Conservation (phyloP, 2,113 vertebrate genomes). For the Lophura nycthemera region DNA sequence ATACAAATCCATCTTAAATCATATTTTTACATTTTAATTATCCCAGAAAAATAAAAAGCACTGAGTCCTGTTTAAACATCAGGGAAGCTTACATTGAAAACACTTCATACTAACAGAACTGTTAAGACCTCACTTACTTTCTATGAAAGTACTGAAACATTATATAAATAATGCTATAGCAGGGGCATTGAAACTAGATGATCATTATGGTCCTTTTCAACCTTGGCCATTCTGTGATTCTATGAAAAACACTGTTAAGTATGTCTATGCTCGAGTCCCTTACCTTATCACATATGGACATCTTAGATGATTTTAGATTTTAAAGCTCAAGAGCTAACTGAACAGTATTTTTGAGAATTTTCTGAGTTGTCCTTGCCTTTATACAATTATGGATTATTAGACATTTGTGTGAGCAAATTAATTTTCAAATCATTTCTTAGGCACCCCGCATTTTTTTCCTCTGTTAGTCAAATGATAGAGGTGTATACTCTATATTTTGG, state of each 20-base stretch:
- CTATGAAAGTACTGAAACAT: background rate
- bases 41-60: background rate
- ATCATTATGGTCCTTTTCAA: no score
- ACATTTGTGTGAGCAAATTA: background rate
- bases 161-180: background rate
- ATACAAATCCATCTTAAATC: background rate
- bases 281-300: background rate
- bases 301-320: background rate
- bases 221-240: no score
- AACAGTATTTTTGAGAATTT: background rate
- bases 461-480: background rate
- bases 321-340: background rate
- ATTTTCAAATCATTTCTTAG: background rate
- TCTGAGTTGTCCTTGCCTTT: background rate
- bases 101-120: background rate
- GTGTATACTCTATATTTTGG: background rate
- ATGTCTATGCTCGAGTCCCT: background rate
- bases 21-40: background rate
- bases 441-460: background rate
- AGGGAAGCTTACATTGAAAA: background rate
- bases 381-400: background rate
- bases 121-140: background rate
- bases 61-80: background rate
- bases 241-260: background rate
- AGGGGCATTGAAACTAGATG: no score